Evolutionary conservation across 2,888 invertebrate genomes (phyloP), one percentile per base, ranked within the genome.

Genomic region (Drosophila atripex): DNA sequence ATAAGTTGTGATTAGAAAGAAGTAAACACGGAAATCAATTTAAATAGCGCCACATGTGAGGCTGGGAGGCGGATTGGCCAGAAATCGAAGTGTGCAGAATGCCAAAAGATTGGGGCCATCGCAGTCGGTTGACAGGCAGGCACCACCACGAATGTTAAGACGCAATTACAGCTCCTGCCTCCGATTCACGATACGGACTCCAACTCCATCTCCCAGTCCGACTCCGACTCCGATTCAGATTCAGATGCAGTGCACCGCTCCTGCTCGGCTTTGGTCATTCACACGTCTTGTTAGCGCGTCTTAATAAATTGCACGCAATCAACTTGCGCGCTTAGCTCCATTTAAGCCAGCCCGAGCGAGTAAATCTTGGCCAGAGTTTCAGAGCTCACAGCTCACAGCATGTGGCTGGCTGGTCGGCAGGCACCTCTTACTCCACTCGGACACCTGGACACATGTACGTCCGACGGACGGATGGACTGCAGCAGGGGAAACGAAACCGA

Each of bases 261-360:
- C 75, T 86, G 87, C 87, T 80, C 82, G 77, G 83, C 63, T 86
- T 86, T 83, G 87, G 84, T 84, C 87, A 87, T 87, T 84, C 87
- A 87, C 87, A 84, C 87, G 86, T 87, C 85, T 85, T 85, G 85
- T 85, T 85, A 87, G 85, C 85, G 85, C 86, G 86, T 88, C 88
- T 85, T 87, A 88, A 85, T 85, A 85, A 87, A 85, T 85, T 87
- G 85, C 85, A 85, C 88, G 85, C 85, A 85, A 85, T 85, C 85
- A 85, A 86, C 71, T 78, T 69, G 88, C 71, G 86, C 79, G 86
- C 86, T 79, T 76, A 87, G 87, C 88, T 85, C 83, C 88, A 87
- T 85, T 84, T 85, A 85, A 86, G 88, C 73, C 80, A 59, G 73
- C 64, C 75, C 66, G 79, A 87, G 85, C 88, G 75, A 86, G 87